Evolutionary conservation across 2,113 vertebrate genomes (phyloP).

Genomic region (Uropsilus gracilis): DNA sequence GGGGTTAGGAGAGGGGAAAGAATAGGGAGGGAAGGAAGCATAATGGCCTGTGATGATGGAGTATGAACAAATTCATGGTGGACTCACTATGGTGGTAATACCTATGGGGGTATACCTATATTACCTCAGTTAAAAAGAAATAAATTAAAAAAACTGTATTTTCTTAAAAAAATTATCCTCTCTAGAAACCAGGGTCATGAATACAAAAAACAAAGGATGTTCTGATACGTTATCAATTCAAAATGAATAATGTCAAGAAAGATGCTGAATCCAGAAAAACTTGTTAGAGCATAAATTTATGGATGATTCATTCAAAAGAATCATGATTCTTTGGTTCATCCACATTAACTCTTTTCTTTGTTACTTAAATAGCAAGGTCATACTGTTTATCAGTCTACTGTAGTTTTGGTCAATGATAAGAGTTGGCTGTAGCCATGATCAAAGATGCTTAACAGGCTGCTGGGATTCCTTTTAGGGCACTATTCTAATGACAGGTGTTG

Average conservation of each 20-base stretch:
- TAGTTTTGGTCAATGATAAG: background rate
- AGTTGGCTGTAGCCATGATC: background rate
- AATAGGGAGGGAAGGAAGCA: too few relatives aligned
- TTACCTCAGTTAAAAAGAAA: too few relatives aligned
- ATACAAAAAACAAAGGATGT: background rate
- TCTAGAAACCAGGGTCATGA: background rate
- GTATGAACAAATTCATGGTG: too few relatives aligned
- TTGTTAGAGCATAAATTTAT: background rate
- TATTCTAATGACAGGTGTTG: background rate
- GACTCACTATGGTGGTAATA: too few relatives aligned
- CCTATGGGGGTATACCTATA: too few relatives aligned
- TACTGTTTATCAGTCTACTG: background rate
- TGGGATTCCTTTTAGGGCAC: background rate
- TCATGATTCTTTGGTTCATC: constrained; percentile 14
- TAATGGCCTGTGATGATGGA: too few relatives aligned
- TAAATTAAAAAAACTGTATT: background rate
- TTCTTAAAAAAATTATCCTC: background rate
- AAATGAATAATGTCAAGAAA: constrained; percentile 12
- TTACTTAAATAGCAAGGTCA: constrained; percentile 27
- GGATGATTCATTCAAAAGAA: background rate
- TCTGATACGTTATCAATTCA: constrained; percentile 26
- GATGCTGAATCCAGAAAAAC: background rate
- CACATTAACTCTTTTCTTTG: background rate
- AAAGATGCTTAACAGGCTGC: background rate
- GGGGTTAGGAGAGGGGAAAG: too few relatives aligned